Evolutionary conservation across 2,797 vertebrate species (phyloP).

Genomic region (Pitangus sulphuratus): DNA sequence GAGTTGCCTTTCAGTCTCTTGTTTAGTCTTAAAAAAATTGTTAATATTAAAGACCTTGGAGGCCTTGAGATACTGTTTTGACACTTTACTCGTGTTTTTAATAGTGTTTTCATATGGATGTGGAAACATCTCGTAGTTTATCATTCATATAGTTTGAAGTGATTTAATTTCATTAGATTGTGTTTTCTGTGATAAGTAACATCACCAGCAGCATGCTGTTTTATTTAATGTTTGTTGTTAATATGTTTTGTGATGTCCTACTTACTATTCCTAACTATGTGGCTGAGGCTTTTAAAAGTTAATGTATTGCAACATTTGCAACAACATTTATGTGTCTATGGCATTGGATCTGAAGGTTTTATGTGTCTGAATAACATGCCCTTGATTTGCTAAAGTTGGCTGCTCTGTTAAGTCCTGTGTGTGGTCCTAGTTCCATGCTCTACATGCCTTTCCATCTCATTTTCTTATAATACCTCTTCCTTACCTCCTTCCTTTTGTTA

Average conservation of each 20-base stretch:
- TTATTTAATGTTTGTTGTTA: neutral
- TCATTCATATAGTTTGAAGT: neutral
- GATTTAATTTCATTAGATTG: neutral
- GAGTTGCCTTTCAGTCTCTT: neutral
- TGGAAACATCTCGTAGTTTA: neutral
- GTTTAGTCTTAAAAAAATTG: neutral
- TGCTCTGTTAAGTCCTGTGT: neutral
- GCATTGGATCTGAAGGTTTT: conserved; percentile 1
- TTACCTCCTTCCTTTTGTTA: neutral
- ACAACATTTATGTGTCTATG: neutral
- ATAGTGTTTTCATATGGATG: neutral
- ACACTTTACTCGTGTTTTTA: neutral
- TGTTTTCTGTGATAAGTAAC: neutral
- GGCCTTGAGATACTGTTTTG: neutral
- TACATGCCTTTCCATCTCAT: neutral
- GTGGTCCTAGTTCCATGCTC: neutral
- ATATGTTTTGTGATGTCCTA: neutral
- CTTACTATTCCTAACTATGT: neutral
- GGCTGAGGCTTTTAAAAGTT: neutral
- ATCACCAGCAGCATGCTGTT: neutral
- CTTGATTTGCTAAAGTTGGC: neutral
- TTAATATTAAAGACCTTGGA: neutral
- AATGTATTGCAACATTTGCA: neutral
- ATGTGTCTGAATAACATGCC: neutral
- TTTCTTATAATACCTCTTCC: neutral